phyloP scores from a whole-genome alignment of 1,140 invertebrate species.

The Panulirus ornatus region DNA sequence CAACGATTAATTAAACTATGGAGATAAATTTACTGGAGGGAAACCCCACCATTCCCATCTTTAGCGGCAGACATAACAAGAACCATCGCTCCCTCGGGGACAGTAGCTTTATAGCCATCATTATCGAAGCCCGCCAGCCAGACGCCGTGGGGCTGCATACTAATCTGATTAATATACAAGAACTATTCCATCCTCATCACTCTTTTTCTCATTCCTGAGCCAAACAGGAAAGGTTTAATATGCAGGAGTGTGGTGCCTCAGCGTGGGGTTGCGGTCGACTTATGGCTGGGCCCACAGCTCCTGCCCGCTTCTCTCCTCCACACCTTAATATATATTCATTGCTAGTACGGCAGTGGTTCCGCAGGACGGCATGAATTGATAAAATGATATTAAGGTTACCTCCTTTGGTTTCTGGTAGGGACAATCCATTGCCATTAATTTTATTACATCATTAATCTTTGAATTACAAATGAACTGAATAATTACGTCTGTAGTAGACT shows the following conservation, averaged over 20 bases:
- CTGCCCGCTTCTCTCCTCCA: neutral
- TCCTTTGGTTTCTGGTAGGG: neutral
- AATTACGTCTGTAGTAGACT: too few species aligned
- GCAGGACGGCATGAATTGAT: conserved; percentile 27
- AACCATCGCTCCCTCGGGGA: neutral
- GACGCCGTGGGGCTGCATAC: conserved; percentile 41
- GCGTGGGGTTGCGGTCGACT: neutral
- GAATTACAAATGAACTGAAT: too few species aligned
- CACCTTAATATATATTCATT: conserved; percentile 45
- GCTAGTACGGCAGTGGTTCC: conserved; percentile 14
- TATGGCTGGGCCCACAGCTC: neutral
- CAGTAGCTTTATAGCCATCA: neutral
- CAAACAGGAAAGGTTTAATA: conserved; percentile 10
- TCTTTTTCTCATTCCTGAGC: neutral
- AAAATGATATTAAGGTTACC: conserved; percentile 32
- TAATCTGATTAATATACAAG: conserved; percentile 50
- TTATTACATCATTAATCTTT: too few species aligned
- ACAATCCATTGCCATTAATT: too few species aligned
- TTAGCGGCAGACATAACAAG: too few species aligned
- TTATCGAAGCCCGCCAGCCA: conserved; percentile 33
- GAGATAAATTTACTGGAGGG: neutral
- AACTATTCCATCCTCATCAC: conserved; percentile 8
- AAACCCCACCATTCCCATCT: neutral
- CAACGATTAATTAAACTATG: neutral
- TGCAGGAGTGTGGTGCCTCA: conserved; percentile 35